Percentiles rank a stretch among this genome's conserved stretches.
Conservation (phyloP, 1,140 invertebrate genomes). For the Heliconius congener region DNA sequence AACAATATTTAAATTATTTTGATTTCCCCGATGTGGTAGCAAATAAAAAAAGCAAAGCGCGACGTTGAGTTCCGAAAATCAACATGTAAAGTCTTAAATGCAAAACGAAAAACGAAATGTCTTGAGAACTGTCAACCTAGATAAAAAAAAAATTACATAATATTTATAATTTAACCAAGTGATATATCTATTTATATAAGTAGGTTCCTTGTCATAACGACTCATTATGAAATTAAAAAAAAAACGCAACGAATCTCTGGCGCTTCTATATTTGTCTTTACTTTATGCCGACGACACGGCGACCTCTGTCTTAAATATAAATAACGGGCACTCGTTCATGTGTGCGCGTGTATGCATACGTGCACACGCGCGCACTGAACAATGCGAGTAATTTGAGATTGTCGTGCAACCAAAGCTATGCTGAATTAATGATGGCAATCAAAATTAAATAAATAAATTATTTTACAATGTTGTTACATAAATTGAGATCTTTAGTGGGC, state of each 20-base stretch:
- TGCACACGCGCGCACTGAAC: slow-evolving; percentile 63
- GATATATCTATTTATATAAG: background rate
- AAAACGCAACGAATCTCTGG: slow-evolving; percentile 48
- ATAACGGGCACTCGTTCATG: slow-evolving; percentile 52
- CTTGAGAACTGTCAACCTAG: too few relatives aligned
- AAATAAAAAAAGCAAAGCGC: too few relatives aligned
- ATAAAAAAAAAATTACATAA: background rate
- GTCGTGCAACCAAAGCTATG: slow-evolving; percentile 47
- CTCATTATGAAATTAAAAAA: slow-evolving; percentile 31
- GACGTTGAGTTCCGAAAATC: too few relatives aligned
- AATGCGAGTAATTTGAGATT: slow-evolving; percentile 57
- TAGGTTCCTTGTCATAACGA: slow-evolving; percentile 13
- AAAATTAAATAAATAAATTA: slow-evolving; percentile 10
- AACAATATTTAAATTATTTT: too few relatives aligned
- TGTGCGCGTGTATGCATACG: slow-evolving; percentile 50
- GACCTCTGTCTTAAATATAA: slow-evolving; percentile 65
- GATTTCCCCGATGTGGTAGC: too few relatives aligned
- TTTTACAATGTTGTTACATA: slow-evolving; percentile 2
- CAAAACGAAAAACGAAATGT: too few relatives aligned
- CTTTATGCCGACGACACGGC: slow-evolving; percentile 58
- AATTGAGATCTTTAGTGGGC: background rate
- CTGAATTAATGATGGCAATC: slow-evolving; percentile 27
- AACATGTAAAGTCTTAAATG: too few relatives aligned
- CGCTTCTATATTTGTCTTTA: slow-evolving; percentile 58
- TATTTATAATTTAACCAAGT: background rate